Evolutionary conservation across 2,888 invertebrate species (phyloP), one percentile per base, ranked within the genome.

Genomic region (Nymphalis c-album): DNA sequence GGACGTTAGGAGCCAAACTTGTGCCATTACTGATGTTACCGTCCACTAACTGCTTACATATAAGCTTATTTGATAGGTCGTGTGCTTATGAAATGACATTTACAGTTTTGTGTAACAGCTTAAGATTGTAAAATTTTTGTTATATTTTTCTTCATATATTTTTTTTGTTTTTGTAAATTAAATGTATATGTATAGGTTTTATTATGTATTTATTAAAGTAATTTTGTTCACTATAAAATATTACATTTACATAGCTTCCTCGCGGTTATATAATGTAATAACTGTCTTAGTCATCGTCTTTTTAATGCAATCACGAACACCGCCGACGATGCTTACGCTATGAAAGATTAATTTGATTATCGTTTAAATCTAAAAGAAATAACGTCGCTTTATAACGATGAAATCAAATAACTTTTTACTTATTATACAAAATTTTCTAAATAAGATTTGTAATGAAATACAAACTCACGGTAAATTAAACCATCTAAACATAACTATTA

Each of bases 1-100:
- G 72, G 70, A 74, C 71, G 70, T 71, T 67, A 72, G 64, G 69
- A 67, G 40, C 60, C 69, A 72, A 72, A 72, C 72, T 73, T 73
- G 62, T 63, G 64, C 71, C 67, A 72, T 73, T 72, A 69, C 70
- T 40, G 63, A 60, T 65, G 63, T 66, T 51, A 53, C 61, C 67
- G 31, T 47, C 58, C 48, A 62, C 67, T 67, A 7, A 26, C 31
- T 55, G 7, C 53, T 65, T 53, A 65, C 60, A 60, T 60, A 50
- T 60, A 65, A 60, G 60, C 64, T 64, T 64, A 50, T 64, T 64
- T 64, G 58, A 64, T 59, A 58, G 48, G 40, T 35, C 31, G 53
- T 22, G 26, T 16, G 53, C 31, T 55, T 55, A 26, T 55, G 26
- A 55, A 55, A 31, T 55, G 26, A 31, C 53, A 31, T 22, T 31